A percentile compares a stretch with the other conserved stretches of the same genome.
These are phyloP conservation scores for Syndactyla subalaris DNA, from an alignment of 2,797 vertebrate species.

Conservation along the genomic window DNA sequence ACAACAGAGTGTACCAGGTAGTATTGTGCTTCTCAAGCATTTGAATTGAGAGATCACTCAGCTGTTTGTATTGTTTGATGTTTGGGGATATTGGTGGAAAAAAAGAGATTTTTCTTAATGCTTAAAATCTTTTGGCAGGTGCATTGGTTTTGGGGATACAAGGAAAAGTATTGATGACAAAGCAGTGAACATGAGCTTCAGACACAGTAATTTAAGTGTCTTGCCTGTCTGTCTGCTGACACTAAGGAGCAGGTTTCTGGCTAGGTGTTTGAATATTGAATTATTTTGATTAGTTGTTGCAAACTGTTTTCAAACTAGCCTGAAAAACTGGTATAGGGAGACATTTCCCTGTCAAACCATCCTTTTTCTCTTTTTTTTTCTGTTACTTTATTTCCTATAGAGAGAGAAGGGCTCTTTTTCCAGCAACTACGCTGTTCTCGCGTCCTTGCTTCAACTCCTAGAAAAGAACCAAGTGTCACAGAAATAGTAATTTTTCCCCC, in stretches of 20 bases:
- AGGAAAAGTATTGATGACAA: not conserved
- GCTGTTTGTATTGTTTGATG: not conserved
- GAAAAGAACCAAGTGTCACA: not conserved
- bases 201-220: not conserved
- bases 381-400: not conserved
- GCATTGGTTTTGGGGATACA: not conserved
- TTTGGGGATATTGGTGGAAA: not conserved
- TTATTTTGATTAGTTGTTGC: not conserved
- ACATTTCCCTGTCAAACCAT: not conserved
- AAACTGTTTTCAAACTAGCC: not conserved
- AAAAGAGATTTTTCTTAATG: not conserved
- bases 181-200: not conserved
- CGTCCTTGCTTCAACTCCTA: not conserved
- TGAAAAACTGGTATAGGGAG: not conserved
- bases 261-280: not conserved
- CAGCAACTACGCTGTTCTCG: not conserved
- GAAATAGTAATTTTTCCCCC: not conserved
- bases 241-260: not conserved
- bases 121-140: not conserved
- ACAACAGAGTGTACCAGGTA: not conserved
- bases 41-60: not conserved
- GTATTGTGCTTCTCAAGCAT: not conserved
- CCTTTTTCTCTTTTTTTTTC: not conserved
- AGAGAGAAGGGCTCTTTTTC: not conserved
- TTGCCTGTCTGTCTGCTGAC: not conserved